Percentiles rank a stretch among this genome's conserved stretches.
Conservation (phyloP, 2,888 invertebrate genomes). For the Philereme vetulata region DNA sequence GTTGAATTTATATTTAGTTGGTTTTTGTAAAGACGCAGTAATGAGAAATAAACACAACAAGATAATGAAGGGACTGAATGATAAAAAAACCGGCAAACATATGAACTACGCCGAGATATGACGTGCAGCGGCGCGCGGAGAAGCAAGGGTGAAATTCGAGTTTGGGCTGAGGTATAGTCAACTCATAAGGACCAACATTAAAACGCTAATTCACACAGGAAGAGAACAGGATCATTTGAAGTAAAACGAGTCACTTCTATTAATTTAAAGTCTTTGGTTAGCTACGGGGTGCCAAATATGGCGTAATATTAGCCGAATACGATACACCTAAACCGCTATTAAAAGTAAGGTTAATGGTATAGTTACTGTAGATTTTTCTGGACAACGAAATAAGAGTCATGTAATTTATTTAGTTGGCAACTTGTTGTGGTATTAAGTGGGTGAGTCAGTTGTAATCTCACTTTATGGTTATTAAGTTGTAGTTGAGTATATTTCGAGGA, state of each 20-base stretch:
- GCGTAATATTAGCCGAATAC: slow-evolving; percentile 45
- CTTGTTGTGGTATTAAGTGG: slow-evolving; percentile 26
- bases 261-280: slow-evolving; percentile 23
- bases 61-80: too few species aligned
- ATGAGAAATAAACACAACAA: too few species aligned
- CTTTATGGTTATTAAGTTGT: slow-evolving; percentile 21
- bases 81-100: too few species aligned
- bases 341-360: slow-evolving; percentile 47
- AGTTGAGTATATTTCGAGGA: not conserved
- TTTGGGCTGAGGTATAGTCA: too few species aligned
- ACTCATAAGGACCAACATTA: too few species aligned
- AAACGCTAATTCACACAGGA: too few species aligned
- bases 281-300: slow-evolving; percentile 53
- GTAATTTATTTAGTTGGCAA: slow-evolving; percentile 26
- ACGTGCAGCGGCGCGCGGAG: too few species aligned
- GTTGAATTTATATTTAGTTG: too few species aligned
- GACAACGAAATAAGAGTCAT: slow-evolving; percentile 36
- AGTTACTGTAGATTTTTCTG: slow-evolving; percentile 46
- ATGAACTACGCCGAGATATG: too few species aligned
- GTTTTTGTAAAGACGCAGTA: too few species aligned
- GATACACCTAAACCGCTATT: slow-evolving; percentile 38
- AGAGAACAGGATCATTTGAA: not conserved
- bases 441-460: slow-evolving; percentile 14
- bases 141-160: too few species aligned
- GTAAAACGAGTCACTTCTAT: not conserved